phyloP scores from a whole-genome alignment of 2,113 vertebrate species.

The Microcebus jonahi region DNA sequence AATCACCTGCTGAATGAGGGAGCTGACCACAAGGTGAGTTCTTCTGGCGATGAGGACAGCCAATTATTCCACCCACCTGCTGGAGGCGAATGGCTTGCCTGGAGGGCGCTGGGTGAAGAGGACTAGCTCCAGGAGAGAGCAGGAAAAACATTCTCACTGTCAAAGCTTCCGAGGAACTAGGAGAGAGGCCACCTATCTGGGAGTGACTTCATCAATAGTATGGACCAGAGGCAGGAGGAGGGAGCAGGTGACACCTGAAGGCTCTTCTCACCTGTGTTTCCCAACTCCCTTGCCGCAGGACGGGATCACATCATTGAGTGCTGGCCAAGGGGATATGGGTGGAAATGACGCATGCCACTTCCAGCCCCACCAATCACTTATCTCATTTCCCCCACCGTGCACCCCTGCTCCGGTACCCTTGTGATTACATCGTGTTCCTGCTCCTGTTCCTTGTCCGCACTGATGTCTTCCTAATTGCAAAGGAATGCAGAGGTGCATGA shows the following conservation, averaged over 20 bases:
- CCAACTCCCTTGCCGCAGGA: background rate
- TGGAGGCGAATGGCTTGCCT: background rate
- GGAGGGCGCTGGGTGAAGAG: background rate
- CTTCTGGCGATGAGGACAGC: background rate
- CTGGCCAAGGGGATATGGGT: background rate
- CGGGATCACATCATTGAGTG: background rate
- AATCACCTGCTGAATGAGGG: background rate
- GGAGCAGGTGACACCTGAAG: background rate
- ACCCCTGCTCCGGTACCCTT: background rate
- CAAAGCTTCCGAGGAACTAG: background rate
- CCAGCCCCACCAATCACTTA: background rate
- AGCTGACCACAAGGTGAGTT: background rate
- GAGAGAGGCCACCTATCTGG: background rate
- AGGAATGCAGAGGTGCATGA: background rate
- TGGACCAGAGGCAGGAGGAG: background rate
- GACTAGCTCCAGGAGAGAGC: background rate
- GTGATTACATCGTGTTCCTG: background rate
- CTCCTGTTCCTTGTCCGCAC: background rate
- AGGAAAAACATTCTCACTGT: background rate
- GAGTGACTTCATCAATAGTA: too few relatives aligned
- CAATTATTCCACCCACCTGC: fast-evolving
- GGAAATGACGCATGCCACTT: background rate
- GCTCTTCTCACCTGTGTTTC: background rate
- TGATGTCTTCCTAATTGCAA: background rate
- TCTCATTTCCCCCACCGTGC: background rate